Conservation (phyloP, 2,113 vertebrate genomes). For the Tringa solitaria region DNA sequence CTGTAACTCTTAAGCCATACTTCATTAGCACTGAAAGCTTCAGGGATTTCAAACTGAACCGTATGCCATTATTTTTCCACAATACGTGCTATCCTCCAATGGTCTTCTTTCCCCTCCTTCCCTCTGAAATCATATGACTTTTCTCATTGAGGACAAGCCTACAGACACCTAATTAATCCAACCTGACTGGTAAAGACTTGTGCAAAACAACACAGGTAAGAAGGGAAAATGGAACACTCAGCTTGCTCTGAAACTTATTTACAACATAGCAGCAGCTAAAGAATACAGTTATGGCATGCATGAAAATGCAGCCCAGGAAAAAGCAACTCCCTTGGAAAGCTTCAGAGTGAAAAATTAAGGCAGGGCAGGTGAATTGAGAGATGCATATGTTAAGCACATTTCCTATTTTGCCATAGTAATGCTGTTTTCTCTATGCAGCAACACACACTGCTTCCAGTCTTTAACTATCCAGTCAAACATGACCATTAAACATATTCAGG, state of each 20-base stretch:
- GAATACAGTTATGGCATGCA: neutral
- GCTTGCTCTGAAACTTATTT: neutral
- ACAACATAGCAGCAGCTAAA: neutral
- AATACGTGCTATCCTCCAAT: neutral
- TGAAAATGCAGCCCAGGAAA: neutral
- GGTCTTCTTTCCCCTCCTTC: neutral
- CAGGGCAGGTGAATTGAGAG: neutral
- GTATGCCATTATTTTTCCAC: neutral
- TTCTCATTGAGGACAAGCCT: neutral
- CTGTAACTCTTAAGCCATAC: neutral
- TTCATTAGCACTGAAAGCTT: neutral
- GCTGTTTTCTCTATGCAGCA: neutral
- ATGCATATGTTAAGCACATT: neutral
- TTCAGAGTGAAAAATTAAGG: neutral
- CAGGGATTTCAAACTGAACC: neutral
- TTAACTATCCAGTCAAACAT: neutral
- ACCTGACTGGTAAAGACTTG: neutral
- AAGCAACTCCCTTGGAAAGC: neutral
- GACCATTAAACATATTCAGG: neutral
- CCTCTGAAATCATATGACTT: neutral
- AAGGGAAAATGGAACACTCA: neutral
- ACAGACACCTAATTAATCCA: neutral
- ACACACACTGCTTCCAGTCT: neutral
- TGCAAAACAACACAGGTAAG: neutral
- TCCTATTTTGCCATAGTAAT: neutral